Percentiles rank a stretch among this genome's conserved stretches.
These are phyloP conservation scores for Thalassophryne amazonica DNA, from an alignment of 2,797 vertebrate species.

Conservation along the genomic window DNA sequence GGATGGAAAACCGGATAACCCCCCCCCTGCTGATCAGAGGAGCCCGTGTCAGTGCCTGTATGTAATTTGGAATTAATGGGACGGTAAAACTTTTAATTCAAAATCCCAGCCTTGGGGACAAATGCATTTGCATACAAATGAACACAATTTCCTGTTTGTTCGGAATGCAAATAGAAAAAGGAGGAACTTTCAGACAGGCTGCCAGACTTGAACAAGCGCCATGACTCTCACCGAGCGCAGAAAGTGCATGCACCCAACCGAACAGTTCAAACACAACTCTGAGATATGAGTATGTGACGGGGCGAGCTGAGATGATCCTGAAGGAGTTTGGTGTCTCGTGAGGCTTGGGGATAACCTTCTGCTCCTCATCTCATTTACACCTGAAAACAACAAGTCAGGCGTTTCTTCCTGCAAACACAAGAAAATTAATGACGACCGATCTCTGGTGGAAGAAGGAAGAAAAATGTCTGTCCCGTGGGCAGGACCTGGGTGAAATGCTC, in stretches of 20 bases:
- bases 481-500: constrained; percentile 24
- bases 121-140: constrained; percentile 87
- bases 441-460: constrained; percentile 17
- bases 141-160: constrained; percentile 87
- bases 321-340: constrained; percentile 48
- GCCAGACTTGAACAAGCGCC: constrained; percentile 54
- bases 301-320: constrained; percentile 53
- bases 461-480: constrained; percentile 45
- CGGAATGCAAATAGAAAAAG: constrained; percentile 79
- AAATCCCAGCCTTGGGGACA: constrained; percentile 82
- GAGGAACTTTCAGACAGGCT: constrained; percentile 61
- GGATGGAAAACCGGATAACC: constrained; percentile 54
- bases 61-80: constrained; percentile 85
- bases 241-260: constrained; percentile 66
- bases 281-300: constrained; percentile 63
- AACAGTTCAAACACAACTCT: constrained; percentile 73
- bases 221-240: constrained; percentile 25
- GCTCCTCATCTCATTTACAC: constrained; percentile 70
- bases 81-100: constrained; percentile 86
- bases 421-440: constrained; percentile 68
- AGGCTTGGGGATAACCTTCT: constrained; percentile 64
- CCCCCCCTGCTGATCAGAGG: constrained; percentile 59
- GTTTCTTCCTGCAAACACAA: constrained; percentile 55
- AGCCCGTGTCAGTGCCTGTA: constrained; percentile 71
- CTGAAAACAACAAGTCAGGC: constrained; percentile 70